phyloP scores from a whole-genome alignment of 2,113 vertebrate genomes.

The Apistogramma diplotaenia region DNA sequence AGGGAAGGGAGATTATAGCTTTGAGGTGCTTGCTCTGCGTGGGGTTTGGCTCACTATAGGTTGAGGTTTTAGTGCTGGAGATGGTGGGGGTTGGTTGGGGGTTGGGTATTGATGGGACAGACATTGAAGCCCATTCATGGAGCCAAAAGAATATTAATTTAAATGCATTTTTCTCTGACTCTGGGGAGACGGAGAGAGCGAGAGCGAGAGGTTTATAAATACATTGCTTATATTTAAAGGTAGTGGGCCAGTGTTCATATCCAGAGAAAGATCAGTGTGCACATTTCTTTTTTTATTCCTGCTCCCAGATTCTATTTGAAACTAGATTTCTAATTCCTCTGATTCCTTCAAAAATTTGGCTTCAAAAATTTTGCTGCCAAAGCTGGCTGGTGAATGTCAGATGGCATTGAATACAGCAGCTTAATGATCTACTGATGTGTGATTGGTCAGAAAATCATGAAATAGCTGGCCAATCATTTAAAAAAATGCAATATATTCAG shows the following conservation, averaged over 20 bases:
- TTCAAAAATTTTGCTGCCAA: constrained; percentile 13
- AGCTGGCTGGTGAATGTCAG: constrained; percentile 38
- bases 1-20: constrained; percentile 4
- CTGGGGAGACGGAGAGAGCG: background rate
- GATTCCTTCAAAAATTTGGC: constrained; percentile 17
- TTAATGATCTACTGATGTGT: background rate
- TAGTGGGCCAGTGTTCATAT: background rate
- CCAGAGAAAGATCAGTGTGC: constrained; percentile 22
- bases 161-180: constrained; percentile 30
- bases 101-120: constrained; percentile 19
- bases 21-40: background rate
- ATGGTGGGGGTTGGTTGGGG: constrained; percentile 15
- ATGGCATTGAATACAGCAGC: constrained; percentile 4
- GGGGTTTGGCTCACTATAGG: background rate
- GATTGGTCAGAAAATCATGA: background rate
- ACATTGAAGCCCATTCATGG: constrained; percentile 11
- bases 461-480: background rate
- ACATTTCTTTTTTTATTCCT: constrained; percentile 6
- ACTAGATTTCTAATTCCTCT: constrained; percentile 4
- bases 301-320: constrained; percentile 40
- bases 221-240: background rate
- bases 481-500: background rate
- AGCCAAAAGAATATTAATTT: constrained; percentile 31
- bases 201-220: background rate
- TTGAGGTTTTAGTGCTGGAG: constrained; percentile 2